Conservation (phyloP, 92 coral and sea anemone species). For the Porites lobata region DNA sequence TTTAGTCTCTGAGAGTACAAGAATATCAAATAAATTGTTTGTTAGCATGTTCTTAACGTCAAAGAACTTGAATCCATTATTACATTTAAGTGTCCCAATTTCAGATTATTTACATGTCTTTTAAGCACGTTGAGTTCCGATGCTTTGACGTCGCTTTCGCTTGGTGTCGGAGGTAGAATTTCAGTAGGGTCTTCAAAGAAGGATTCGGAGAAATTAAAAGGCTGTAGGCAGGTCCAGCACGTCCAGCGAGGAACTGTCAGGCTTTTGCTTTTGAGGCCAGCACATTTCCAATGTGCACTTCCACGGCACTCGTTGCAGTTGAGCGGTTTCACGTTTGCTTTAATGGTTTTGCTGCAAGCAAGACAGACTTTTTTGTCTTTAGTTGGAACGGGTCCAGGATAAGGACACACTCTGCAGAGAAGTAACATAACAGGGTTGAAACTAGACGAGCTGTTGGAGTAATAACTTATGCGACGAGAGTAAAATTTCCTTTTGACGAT, state of each 20-base stretch:
- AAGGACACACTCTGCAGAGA: not conserved
- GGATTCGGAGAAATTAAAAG: not conserved
- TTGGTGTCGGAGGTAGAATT: not conserved
- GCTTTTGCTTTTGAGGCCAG: not conserved
- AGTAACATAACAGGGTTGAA: constrained; percentile 5
- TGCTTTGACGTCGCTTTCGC: not conserved
- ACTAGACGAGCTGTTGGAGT: constrained; percentile 10
- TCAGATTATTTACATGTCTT: constrained; percentile 9
- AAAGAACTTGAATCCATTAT: constrained; percentile 19
- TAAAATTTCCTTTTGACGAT: constrained; percentile 13
- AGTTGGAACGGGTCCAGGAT: constrained; percentile 1
- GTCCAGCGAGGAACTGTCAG: constrained; percentile 10
- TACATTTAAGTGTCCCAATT: constrained; percentile 23
- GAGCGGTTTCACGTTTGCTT: not conserved
- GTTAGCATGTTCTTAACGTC: constrained; percentile 21
- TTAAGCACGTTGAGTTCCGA: not conserved
- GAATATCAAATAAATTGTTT: constrained; percentile 24
- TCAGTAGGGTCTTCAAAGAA: constrained; percentile 1
- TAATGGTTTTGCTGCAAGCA: not conserved
- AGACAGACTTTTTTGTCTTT: not conserved
- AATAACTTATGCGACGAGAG: not conserved
- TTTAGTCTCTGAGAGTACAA: constrained; percentile 16
- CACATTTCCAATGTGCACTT: not conserved
- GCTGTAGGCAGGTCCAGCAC: constrained; percentile 11
- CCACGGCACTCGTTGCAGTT: not conserved